Base-by-base conservation (phyloP, 1,140 invertebrate genomes). In the Bombus haemorrhoidalis region DNA sequence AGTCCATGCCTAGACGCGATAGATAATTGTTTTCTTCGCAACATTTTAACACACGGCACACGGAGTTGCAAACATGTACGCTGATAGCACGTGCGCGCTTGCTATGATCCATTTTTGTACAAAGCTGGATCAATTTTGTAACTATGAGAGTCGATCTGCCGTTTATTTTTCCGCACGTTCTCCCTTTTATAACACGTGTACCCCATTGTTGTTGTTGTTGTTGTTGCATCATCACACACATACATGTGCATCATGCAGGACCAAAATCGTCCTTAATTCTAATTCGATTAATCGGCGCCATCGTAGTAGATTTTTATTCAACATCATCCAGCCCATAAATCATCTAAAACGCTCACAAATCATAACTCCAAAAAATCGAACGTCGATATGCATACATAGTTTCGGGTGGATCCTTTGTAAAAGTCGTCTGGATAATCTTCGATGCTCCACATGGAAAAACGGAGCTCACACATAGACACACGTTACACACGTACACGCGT, bases 1-100 rank as follows among this genome's bases (percentile, higher is more conserved):
- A 95, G 93, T 94, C 93, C 87, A 93, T 85, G 86, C 90, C 92
- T 91, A 89, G 89, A 87, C 74, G 59, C 84, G 74, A 92, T 79
- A 64, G 15, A 32, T 34, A 34, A 18, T 66, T 66, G 4, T n/a
- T 62, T 62, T n/a, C 10, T 62, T 77, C 75, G 69, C 57, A 32
- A 88, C 62, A 57, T 89, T 89, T 39, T 28, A 18, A 73, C 13
- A 73, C 2, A 73, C 41, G 28, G 34, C 47, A 89, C 59, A 81
- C 66, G 59, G 41, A 68, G 59, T 64, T 66, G 82, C 85, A 77
- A 69, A 71, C 69, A 81, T 74, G 64, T 86, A 88, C 85, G 81
- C 47, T 73, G 34, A 71, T 25, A 37, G 75, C 15, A 34, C 41
- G 71, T 66, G 39, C 22, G 62, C 72, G 59, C 37, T 68, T 37